Percentiles rank a stretch among this genome's conserved stretches.
These are phyloP conservation scores for Macaria notata DNA, from an alignment of 2,888 invertebrate genomes.

Conservation along the genomic window DNA sequence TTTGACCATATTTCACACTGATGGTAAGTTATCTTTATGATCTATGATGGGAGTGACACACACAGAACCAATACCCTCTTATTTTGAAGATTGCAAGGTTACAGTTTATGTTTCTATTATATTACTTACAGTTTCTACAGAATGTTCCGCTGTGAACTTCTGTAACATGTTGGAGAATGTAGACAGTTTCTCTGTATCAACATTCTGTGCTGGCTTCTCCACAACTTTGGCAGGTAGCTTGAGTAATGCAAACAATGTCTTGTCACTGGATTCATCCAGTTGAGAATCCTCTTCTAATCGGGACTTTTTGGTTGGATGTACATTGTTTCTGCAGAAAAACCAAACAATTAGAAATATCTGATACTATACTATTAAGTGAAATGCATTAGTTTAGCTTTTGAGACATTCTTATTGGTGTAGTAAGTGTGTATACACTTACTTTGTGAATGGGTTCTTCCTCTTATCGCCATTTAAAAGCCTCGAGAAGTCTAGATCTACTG, in stretches of 20 bases:
- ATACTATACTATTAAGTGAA: too few relatives aligned
- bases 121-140: conserved; percentile 65
- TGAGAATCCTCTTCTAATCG: conserved; percentile 50
- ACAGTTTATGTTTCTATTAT: too few relatives aligned
- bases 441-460: conserved; percentile 90
- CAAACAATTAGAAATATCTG: too few relatives aligned
- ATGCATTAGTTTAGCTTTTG: too few relatives aligned
- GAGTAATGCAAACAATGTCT: conserved; percentile 82
- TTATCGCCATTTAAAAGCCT: conserved; percentile 81
- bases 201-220: conserved; percentile 53
- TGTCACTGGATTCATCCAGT: conserved; percentile 78
- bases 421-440: conserved; percentile 57
- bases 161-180: conserved; percentile 76
- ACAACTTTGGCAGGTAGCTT: conserved; percentile 61
- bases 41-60: too few relatives aligned
- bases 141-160: conserved; percentile 72
- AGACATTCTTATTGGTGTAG: too few relatives aligned
- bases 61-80: too few relatives aligned
- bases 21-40: too few relatives aligned
- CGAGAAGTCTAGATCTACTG: conserved; percentile 71
- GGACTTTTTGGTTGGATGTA: conserved; percentile 55
- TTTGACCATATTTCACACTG: too few relatives aligned
- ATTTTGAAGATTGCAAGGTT: too few relatives aligned
- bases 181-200: conserved; percentile 64
- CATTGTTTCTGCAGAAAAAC: conserved; percentile 47